These are phyloP conservation scores for Dendrolimus kikuchii DNA, from an alignment of 1,140 invertebrate genomes.

Conservation along the genomic window DNA sequence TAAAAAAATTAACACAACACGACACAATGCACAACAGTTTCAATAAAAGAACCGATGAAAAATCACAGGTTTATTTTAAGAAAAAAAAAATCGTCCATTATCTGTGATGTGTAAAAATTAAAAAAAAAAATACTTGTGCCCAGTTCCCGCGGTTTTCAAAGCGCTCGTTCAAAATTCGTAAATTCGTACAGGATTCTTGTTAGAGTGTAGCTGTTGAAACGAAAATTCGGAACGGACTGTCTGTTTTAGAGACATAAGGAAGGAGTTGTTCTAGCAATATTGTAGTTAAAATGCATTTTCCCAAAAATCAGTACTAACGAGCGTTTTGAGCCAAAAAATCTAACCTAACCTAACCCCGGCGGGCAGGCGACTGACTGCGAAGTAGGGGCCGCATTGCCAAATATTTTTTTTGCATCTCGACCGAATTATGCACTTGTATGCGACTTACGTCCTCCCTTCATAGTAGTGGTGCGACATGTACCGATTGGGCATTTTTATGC, in stretches of 20 bases:
- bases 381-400: slow-evolving; percentile 71
- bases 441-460: slow-evolving; percentile 69
- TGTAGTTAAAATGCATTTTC: slow-evolving; percentile 46
- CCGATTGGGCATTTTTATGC: slow-evolving; percentile 64
- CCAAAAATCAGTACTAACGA: slow-evolving; percentile 59
- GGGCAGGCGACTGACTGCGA: slow-evolving; percentile 68
- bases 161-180: slow-evolving; percentile 33
- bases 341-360: slow-evolving; percentile 71
- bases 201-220: slow-evolving; percentile 47
- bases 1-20: slow-evolving; percentile 56
- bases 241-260: slow-evolving; percentile 1
- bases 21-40: slow-evolving; percentile 62
- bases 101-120: slow-evolving; percentile 36
- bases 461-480: slow-evolving; percentile 69
- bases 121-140: slow-evolving; percentile 38
- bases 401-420: slow-evolving; percentile 73
- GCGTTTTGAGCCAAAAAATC: slow-evolving; percentile 70
- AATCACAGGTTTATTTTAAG: slow-evolving; percentile 38
- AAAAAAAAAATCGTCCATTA: slow-evolving; percentile 42
- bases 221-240: slow-evolving; percentile 60
- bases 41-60: slow-evolving; percentile 36
- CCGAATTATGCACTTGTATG: slow-evolving; percentile 73
- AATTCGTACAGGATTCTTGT: slow-evolving; percentile 50
- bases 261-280: slow-evolving; percentile 30
- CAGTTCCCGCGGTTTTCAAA: slow-evolving; percentile 35